These are phyloP conservation scores for Fopius arisanus DNA, from an alignment of 1,140 invertebrate species.

Conservation along the genomic window DNA sequence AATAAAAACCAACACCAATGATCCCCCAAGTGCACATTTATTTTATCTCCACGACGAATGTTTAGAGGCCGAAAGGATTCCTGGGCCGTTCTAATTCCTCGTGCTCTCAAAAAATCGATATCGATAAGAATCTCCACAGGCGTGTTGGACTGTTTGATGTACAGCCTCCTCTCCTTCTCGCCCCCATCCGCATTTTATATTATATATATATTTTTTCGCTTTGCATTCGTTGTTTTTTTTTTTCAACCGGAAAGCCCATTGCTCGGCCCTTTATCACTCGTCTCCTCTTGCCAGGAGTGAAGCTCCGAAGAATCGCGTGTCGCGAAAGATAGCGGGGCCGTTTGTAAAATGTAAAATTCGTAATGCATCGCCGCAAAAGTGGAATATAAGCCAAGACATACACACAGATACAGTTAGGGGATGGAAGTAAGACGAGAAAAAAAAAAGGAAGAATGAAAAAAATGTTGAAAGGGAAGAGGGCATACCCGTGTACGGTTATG, in stretches of 20 bases:
- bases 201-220: conserved; percentile 14
- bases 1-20: conserved; percentile 9
- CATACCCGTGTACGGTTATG: conserved; percentile 61
- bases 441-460: conserved; percentile 7
- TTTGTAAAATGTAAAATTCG: conserved; percentile 64
- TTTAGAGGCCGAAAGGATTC: not conserved
- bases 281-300: conserved; percentile 32
- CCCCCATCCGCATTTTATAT: not conserved
- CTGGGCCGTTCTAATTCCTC: conserved; percentile 14
- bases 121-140: conserved; percentile 24
- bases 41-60: conserved; percentile 26
- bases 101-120: conserved; percentile 18
- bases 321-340: conserved; percentile 55
- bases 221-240: not conserved
- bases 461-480: conserved; percentile 37
- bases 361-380: conserved; percentile 62
- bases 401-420: conserved; percentile 35
- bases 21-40: not conserved
- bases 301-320: conserved; percentile 54
- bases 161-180: not conserved
- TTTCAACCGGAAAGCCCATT: conserved; percentile 30
- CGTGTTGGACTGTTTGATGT: conserved; percentile 26
- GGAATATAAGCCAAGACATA: conserved; percentile 59
- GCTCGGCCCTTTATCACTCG: conserved; percentile 46
- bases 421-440: not conserved